Conservation (phyloP, 2,888 invertebrate genomes). For the Meghimatium bilineatum region DNA sequence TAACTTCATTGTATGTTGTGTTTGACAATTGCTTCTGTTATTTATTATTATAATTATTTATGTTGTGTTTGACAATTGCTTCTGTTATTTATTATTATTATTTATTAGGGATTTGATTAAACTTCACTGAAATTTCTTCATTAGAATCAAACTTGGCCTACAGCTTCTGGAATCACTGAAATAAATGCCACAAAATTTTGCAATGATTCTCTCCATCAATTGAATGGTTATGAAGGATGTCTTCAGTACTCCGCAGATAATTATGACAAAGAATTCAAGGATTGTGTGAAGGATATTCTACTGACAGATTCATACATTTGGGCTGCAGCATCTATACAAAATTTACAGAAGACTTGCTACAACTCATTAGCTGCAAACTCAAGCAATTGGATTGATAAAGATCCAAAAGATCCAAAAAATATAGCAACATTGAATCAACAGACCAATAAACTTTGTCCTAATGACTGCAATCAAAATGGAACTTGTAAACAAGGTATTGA, state of each 20-base stretch:
- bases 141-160: slow-evolving; percentile 59
- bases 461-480: slow-evolving; percentile 59
- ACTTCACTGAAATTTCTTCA: slow-evolving; percentile 9
- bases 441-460: slow-evolving; percentile 56
- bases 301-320: slow-evolving; percentile 48
- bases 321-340: slow-evolving; percentile 44
- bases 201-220: slow-evolving; percentile 34
- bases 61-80: too few species aligned
- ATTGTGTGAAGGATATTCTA: slow-evolving; percentile 56
- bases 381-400: slow-evolving; percentile 43
- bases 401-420: slow-evolving; percentile 28
- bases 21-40: too few species aligned
- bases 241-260: slow-evolving; percentile 16
- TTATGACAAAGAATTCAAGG: slow-evolving; percentile 40
- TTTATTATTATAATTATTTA: neutral
- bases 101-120: neutral
- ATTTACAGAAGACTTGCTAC: slow-evolving; percentile 48
- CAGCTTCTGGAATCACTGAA: slow-evolving; percentile 55
- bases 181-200: slow-evolving; percentile 53
- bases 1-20: too few species aligned
- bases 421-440: slow-evolving; percentile 50
- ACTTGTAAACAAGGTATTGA: slow-evolving; percentile 57
- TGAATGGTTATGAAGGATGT: slow-evolving; percentile 46
- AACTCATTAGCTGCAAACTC: slow-evolving; percentile 38
- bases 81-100: neutral